These are phyloP conservation scores for Tanytarsus gracilentus DNA, from an alignment of 2,888 invertebrate genomes.

Conservation along the genomic window DNA sequence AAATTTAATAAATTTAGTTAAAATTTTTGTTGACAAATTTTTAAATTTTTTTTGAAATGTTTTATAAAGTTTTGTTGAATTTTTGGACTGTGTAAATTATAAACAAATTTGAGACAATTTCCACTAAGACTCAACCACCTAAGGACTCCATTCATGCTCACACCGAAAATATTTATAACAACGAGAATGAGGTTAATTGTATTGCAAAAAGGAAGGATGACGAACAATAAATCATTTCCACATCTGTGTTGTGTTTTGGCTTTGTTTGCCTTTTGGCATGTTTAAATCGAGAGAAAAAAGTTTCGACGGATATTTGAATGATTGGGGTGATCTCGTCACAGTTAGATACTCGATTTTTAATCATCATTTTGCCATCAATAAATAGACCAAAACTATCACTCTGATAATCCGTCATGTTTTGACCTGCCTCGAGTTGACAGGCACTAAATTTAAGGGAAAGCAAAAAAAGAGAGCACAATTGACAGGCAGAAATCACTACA, in stretches of 20 bases:
- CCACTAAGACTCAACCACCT: too few relatives aligned
- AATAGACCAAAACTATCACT: not conserved
- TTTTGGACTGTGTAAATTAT: too few relatives aligned
- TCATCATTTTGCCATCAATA: not conserved
- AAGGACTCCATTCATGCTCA: not conserved
- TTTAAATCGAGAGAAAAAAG: constrained; percentile 2
- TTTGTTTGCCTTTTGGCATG: constrained; percentile 6
- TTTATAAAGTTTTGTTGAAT: too few relatives aligned
- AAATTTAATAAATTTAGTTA: too few relatives aligned
- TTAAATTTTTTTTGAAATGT: too few relatives aligned
- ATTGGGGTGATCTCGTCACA: not conserved
- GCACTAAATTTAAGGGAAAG: too few relatives aligned
- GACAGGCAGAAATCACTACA: too few relatives aligned
- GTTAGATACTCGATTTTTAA: too few relatives aligned
- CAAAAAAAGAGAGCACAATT: too few relatives aligned
- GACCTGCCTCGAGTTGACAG: not conserved
- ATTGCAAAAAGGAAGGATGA: not conserved
- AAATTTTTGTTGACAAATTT: too few relatives aligned
- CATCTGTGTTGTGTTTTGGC: not conserved
- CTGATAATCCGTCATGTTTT: constrained; percentile 1
- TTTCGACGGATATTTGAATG: constrained; percentile 2
- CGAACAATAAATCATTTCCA: constrained; percentile 11
- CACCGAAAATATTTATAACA: not conserved
- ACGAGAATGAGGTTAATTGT: constrained; percentile 2
- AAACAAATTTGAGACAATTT: too few relatives aligned